A percentile compares a stretch with the other conserved stretches of the same genome.
Conservation (phyloP, 2,113 vertebrate genomes). For the Harpagus bidentatus region DNA sequence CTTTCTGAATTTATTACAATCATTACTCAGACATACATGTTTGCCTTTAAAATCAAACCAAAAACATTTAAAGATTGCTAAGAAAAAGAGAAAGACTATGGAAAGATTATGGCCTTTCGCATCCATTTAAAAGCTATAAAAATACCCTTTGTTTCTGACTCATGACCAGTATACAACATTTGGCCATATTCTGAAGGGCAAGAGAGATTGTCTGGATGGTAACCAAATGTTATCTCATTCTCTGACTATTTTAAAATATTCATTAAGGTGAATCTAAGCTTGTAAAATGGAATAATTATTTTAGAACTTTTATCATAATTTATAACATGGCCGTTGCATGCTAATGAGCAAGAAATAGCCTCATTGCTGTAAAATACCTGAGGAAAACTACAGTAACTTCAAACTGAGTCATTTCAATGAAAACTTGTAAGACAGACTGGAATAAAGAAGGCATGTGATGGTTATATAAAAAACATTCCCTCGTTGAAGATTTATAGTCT, state of each 20-base stretch:
- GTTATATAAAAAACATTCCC: not conserved
- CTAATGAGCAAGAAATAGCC: not conserved
- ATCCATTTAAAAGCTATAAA: not conserved
- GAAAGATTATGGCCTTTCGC: not conserved
- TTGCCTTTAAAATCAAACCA: not conserved
- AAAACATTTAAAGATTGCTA: not conserved
- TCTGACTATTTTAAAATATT: constrained; percentile 32
- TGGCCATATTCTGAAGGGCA: not conserved
- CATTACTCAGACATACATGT: not conserved
- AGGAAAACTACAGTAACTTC: not conserved
- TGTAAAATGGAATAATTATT: constrained; percentile 23
- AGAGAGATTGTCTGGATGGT: not conserved
- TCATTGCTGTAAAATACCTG: not conserved
- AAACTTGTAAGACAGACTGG: not conserved
- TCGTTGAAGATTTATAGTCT: not conserved
- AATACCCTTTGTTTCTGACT: not conserved
- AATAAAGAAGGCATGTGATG: not conserved
- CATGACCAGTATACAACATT: not conserved
- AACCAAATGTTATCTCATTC: constrained; percentile 41
- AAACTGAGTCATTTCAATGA: not conserved
- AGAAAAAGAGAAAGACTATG: not conserved
- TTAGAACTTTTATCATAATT: not conserved
- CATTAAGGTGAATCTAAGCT: not conserved
- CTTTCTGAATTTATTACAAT: not conserved
- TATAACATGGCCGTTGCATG: not conserved